Evolutionary conservation across 1,140 invertebrate genomes (phyloP), one percentile per base, ranked within the genome.

Genomic region (Zelostemma sp.): DNA sequence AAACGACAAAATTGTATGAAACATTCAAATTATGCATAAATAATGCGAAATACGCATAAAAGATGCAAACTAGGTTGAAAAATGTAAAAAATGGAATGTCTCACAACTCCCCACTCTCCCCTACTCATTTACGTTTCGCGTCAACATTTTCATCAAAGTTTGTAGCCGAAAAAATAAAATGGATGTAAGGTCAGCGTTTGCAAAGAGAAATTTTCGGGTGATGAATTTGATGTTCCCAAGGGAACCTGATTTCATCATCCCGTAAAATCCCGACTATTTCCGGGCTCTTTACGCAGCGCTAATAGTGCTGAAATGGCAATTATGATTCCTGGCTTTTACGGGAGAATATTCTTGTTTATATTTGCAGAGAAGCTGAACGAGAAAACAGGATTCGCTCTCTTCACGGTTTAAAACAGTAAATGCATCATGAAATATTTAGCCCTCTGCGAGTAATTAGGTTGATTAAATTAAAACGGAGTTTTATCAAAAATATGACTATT

Each of bases 401-500:
- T 70, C 46, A 47, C 64, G 54, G 47, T 59, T 70, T 35, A 57
- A 65, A 54, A 61, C 62, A 45, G 60, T 70, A 70, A 70, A 65
- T 65, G 61, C 68, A 64, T 69, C 67, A 69, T 51, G 46, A 57
- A 70, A 70, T 70, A 70, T 70, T 70, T 61, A 57, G 57, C 57
- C 65, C 61, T 58, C 43, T 64, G 68, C 62, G 53, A 61, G 65
- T 70, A 70, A 70, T 70, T 61, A 65, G 58, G 62, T 70, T 70
- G 65, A 70, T 70, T 70, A 65, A 70, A 65, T 70, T 70, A 61
- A 70, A 70, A 65, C 57, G 57, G 67, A 69, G 67, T 61, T 70
- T 70, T 70, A n/a, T n/a, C n/a, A n/a, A n/a, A n/a, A n/a, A n/a
- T 28, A 28, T 28, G 25, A 28, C 8, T 28, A 28, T 4, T 28